Conservation (phyloP, 2,888 invertebrate genomes). For the Agrochola lota region DNA sequence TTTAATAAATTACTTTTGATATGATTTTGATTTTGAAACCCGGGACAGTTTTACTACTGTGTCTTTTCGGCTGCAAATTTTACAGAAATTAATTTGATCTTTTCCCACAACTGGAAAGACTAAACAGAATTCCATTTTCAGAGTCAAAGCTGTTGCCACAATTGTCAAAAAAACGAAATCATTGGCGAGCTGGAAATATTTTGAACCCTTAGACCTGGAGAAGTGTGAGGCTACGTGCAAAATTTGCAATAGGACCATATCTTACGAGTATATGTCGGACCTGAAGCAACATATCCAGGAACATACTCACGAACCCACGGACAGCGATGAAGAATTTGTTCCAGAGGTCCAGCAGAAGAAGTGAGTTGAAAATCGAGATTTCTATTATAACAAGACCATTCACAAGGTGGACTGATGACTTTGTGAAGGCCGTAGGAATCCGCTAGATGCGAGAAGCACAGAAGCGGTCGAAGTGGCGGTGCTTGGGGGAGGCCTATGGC, state of each 20-base stretch:
- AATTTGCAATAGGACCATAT: conserved; percentile 28
- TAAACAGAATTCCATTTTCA: conserved; percentile 27
- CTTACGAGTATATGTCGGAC: conserved; percentile 42
- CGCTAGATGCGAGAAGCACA: neutral
- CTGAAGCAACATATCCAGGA: conserved; percentile 34
- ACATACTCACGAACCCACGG: conserved; percentile 15
- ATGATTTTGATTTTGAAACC: neutral
- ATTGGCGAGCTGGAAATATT: conserved; percentile 50
- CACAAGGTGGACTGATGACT: neutral
- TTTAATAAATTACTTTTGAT: neutral
- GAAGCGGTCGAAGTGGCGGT: neutral
- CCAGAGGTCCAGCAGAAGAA: neutral
- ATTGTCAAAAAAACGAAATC: neutral
- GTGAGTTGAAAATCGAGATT: conserved; percentile 10
- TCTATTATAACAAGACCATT: neutral
- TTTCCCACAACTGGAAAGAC: neutral
- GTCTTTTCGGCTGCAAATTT: neutral
- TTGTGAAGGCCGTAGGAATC: neutral
- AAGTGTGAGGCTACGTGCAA: conserved; percentile 45
- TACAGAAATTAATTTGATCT: neutral
- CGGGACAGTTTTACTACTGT: neutral
- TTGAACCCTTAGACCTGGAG: neutral
- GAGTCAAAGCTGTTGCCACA: neutral
- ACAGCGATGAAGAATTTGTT: conserved; percentile 40
- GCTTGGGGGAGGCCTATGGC: too few species aligned